These are phyloP conservation scores for Ifrita kowaldi DNA, from an alignment of 2,113 vertebrate genomes.

Conservation along the genomic window DNA sequence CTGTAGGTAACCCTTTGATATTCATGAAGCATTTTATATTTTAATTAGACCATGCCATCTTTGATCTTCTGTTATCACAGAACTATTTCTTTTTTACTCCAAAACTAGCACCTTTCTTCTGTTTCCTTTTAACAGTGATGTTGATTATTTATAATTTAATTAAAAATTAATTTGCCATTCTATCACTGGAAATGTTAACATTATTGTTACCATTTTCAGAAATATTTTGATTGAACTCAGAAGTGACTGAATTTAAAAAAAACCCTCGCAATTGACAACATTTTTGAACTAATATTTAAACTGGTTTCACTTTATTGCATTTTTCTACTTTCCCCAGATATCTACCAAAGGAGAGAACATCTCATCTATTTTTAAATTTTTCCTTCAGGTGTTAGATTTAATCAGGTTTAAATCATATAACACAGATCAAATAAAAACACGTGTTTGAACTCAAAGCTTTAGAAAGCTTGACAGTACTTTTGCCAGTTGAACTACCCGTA, in stretches of 20 bases:
- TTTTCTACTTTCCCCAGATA: neutral
- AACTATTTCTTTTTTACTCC: neutral
- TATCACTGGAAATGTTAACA: neutral
- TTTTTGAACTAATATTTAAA: slow-evolving; percentile 4
- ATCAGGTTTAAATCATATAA: slow-evolving; percentile 1
- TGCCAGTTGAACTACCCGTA: neutral
- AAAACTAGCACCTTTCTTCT: neutral
- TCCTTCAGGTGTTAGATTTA: neutral
- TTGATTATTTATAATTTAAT: slow-evolving; percentile 5
- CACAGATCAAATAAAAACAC: neutral
- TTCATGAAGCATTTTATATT: slow-evolving; percentile 1
- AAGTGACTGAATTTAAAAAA: neutral
- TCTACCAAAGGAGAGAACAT: neutral
- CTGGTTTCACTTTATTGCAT: neutral
- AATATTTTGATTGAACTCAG: neutral
- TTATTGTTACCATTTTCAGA: neutral
- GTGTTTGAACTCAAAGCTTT: neutral
- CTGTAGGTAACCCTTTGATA: neutral
- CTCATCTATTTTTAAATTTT: slow-evolving; percentile 6
- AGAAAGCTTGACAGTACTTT: neutral
- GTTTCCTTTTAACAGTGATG: neutral
- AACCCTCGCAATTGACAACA: neutral
- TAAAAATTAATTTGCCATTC: slow-evolving; percentile 16
- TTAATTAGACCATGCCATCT: slow-evolving; percentile 5
- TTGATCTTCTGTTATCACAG: neutral